A percentile compares a stretch with the other conserved stretches of the same genome.
Conservation (phyloP, 2,113 vertebrate genomes). For the Macaca fascicularis region T2T-MFA8v1.1 NC_088392.1:6813501-6814000, state of each 20-base stretch:
- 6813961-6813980: background rate
- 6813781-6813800: background rate
- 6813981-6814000: background rate
- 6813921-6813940: background rate
- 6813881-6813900: background rate
- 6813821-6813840: background rate
- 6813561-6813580: background rate
- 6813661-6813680: fast-evolving
- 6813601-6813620: background rate
- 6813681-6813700: background rate
- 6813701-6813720: fast-evolving
- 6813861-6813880: background rate
- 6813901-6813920: background rate
- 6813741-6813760: background rate
- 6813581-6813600: background rate
- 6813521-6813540: background rate
- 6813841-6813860: background rate
- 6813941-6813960: fast-evolving
- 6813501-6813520: background rate
- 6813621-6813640: no score
- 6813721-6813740: background rate
- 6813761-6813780: background rate
- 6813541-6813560: background rate
- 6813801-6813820: background rate
- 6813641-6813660: no score